Conservation (phyloP, 2,888 invertebrate species). For the Cheilosia urbana region DNA sequence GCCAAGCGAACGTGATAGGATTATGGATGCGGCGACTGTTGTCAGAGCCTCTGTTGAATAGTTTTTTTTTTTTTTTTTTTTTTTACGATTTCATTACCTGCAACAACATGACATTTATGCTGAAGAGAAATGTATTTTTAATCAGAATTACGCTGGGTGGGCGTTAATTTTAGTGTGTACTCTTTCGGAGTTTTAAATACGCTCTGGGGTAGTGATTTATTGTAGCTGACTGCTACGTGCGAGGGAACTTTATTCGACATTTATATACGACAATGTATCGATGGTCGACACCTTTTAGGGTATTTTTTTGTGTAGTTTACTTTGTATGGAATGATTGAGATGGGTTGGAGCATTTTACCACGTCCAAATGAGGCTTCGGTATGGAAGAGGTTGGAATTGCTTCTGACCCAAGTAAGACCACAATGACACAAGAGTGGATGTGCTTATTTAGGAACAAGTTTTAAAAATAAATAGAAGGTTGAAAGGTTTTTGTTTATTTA, state of each 20-base stretch:
- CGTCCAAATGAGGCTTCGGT: no score
- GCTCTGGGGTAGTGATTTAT: constrained; percentile 37
- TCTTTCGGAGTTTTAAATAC: neutral
- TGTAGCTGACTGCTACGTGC: constrained; percentile 24
- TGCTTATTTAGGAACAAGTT: no score
- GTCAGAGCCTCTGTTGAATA: constrained; percentile 26
- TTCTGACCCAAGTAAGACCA: no score
- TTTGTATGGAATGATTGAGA: no score
- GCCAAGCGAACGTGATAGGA: constrained; percentile 62
- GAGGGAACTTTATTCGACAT: constrained; percentile 11
- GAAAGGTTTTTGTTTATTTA: no score
- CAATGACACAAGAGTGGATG: no score
- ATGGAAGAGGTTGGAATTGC: no score
- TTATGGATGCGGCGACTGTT: constrained; percentile 38
- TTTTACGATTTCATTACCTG: constrained; percentile 63
- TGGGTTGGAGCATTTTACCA: no score
- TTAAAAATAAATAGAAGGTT: no score
- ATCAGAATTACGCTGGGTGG: constrained; percentile 64
- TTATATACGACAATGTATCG: neutral
- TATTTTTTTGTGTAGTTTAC: no score
- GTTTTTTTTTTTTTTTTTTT: constrained; percentile 38
- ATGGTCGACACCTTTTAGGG: no score
- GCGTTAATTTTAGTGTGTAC: constrained; percentile 17
- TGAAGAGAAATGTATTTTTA: constrained; percentile 59
- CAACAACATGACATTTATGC: constrained; percentile 61